Conservation (phyloP, 2,797 vertebrate genomes). For the Pristis pectinata region DNA sequence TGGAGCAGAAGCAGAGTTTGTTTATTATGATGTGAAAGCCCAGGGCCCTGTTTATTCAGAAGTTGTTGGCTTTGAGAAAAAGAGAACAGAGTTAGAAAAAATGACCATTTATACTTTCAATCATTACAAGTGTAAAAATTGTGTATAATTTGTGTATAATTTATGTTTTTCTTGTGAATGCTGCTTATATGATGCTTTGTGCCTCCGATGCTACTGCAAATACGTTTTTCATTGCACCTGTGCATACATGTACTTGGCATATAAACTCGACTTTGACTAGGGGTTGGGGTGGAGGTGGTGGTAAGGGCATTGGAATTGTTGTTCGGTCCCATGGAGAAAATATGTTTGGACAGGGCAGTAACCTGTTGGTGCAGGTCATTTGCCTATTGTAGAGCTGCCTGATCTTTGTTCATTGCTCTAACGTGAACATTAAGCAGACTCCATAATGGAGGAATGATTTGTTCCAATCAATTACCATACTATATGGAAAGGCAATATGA, state of each 20-base stretch:
- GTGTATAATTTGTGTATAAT: too few relatives aligned
- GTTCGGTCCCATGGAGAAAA: not conserved
- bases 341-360: not conserved
- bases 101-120: not conserved
- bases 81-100: not conserved
- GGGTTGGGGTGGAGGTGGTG: too few relatives aligned
- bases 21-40: too few relatives aligned
- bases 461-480: not conserved
- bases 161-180: too few relatives aligned
- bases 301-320: not conserved
- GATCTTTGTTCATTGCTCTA: not conserved
- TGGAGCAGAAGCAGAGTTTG: not conserved
- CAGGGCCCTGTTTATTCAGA: not conserved
- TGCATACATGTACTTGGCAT: too few relatives aligned
- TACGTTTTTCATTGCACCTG: too few relatives aligned
- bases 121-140: not conserved
- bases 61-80: not conserved
- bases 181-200: too few relatives aligned
- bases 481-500: not conserved
- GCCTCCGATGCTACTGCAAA: too few relatives aligned
- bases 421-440: not conserved
- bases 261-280: too few relatives aligned
- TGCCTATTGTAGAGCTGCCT: not conserved
- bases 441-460: not conserved
- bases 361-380: not conserved